Evolutionary conservation across 2,797 vertebrate species (phyloP).

Genomic region (Gymnocypris eckloni): DNA sequence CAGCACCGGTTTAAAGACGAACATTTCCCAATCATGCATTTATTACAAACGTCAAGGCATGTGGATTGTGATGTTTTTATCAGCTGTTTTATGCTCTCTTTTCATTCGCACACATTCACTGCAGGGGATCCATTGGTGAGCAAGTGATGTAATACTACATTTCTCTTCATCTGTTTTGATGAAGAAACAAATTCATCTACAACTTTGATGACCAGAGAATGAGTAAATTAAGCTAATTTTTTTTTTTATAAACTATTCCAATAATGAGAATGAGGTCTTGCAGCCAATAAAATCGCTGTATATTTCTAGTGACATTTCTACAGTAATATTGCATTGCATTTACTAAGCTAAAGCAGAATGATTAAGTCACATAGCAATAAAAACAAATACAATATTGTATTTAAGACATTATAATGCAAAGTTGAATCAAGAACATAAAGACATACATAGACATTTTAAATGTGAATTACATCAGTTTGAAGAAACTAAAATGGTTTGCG

Average conservation of each 20-base stretch:
- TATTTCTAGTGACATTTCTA: constrained; percentile 15
- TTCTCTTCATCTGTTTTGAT: not conserved
- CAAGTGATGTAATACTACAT: not conserved
- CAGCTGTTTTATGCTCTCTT: not conserved
- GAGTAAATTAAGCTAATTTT: not conserved
- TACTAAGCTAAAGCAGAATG: not conserved
- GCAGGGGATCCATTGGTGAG: not conserved
- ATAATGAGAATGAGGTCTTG: not conserved
- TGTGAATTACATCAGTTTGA: not conserved
- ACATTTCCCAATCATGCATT: not conserved
- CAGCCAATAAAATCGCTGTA: not conserved
- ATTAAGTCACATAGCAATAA: not conserved
- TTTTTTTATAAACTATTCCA: not conserved
- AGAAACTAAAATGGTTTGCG: not conserved
- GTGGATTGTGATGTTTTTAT: not conserved
- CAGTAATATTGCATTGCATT: not conserved
- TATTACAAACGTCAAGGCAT: not conserved
- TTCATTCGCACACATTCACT: not conserved
- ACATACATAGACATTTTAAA: not conserved
- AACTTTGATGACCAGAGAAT: not conserved
- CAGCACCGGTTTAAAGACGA: not conserved
- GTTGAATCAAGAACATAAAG: not conserved
- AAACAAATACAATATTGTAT: not conserved
- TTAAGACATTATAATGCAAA: not conserved
- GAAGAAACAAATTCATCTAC: not conserved